Evolutionary conservation across 2,113 vertebrate genomes (phyloP).

Genomic region (Ctenomys sociabilis): DNA sequence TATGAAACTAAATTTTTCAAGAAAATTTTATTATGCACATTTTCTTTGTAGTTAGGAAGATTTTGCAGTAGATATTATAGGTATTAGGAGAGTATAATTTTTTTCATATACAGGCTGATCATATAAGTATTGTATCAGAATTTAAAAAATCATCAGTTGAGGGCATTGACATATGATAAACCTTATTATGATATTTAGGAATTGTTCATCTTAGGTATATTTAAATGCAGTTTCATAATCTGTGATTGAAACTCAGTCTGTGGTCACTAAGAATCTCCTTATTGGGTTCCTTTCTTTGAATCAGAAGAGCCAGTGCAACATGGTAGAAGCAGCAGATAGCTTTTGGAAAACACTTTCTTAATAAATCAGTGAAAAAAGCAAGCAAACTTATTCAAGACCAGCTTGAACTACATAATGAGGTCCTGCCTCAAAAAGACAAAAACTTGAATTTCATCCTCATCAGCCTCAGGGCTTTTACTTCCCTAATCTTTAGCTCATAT

Average conservation of each 20-base stretch:
- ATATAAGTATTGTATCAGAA: conserved; percentile 14
- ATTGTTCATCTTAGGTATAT: not conserved
- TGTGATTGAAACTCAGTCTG: not conserved
- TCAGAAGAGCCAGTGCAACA: not conserved
- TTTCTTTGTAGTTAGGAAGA: not conserved
- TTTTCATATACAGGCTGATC: not conserved
- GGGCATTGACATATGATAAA: not conserved
- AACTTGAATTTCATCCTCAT: not conserved
- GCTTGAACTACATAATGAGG: not conserved
- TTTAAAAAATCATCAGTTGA: not conserved
- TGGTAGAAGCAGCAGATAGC: not conserved
- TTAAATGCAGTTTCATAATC: not conserved
- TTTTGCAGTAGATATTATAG: not conserved
- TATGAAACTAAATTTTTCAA: not conserved
- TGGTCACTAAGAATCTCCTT: not conserved
- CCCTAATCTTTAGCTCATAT: not conserved
- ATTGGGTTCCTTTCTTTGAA: not conserved
- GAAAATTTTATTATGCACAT: not conserved
- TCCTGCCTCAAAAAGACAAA: not conserved
- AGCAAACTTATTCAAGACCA: not conserved
- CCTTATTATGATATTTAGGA: not conserved
- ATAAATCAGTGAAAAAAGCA: not conserved
- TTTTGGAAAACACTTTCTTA: not conserved
- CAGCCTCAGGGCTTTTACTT: not conserved
- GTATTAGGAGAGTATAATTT: not conserved